Base-by-base conservation (phyloP, 1,140 invertebrate genomes). In the Cydia pomonella region DNA sequence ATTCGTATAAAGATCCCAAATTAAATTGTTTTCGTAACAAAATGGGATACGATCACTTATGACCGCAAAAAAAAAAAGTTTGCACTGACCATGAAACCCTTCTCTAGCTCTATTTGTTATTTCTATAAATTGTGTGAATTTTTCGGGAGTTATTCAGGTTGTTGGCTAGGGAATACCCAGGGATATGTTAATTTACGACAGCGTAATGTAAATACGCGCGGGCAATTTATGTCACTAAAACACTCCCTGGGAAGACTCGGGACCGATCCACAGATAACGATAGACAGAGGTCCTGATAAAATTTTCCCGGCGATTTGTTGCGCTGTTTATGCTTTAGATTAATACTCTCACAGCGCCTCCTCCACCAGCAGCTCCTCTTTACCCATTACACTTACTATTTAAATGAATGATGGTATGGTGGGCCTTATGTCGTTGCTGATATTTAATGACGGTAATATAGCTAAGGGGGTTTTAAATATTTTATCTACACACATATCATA, bases 211-310 rank as follows among this genome's bases (percentile, higher is more conserved):
- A 89, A 89, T 87, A 85, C 83, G 80, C 80, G 69, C 77, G 64
- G 80, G 85, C 83, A 87, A 88, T 87, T 89, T 89, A 90, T 90
- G 86, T 87, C 82, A 79, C 83, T 87, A 80, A 80, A 84, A 83
- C 78, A 84, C 83, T 84, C 81, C 74, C 77, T 75, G 80, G 82
- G 82, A 85, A 82, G 80, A 81, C 72, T 80, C 73, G 77, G 78
- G 79, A 71, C 66, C 72, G 72, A 69, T 72, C 66, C 73, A 64
- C 73, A 53, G 29, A 59, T 59, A 59, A 59, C 21, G 53, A 18
- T n/a, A 21, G 53, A 59, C 53, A 59, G 53, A 59, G 53, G 50
- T 53, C 50, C 13, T 53, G 16, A n/a, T n/a, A 53, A 53, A 53
- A 29, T 29, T 7, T 6, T 25, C 59, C 25, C 64, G 18, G 66